Evolutionary conservation across 2,797 vertebrate species (phyloP).

Genomic region (Syngnathus rostellatus): DNA sequence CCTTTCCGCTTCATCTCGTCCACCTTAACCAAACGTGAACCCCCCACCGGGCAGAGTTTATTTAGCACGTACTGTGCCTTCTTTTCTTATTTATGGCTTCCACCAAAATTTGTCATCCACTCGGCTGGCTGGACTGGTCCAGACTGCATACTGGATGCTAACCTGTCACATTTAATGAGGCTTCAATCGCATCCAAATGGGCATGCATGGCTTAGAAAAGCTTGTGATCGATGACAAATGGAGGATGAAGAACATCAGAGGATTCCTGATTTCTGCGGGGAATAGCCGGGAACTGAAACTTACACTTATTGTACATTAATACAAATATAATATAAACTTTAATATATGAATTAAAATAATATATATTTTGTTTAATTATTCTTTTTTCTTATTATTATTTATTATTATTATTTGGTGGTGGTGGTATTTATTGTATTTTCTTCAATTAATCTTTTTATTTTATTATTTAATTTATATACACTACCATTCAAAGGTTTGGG

Average conservation of each 20-base stretch:
- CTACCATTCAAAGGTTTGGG: too few relatives aligned
- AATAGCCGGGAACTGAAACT: neutral
- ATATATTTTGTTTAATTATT: too few relatives aligned
- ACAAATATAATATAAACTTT: too few relatives aligned
- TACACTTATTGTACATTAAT: neutral
- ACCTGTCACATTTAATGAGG: constrained; percentile 61
- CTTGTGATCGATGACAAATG: constrained; percentile 32
- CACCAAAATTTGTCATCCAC: constrained; percentile 17
- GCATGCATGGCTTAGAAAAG: neutral
- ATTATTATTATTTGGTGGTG: too few relatives aligned
- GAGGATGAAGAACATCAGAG: constrained; percentile 33
- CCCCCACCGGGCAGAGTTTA: constrained; percentile 40
- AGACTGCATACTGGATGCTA: constrained; percentile 36
- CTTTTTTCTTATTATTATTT: too few relatives aligned
- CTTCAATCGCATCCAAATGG: constrained; percentile 7
- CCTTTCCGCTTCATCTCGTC: neutral
- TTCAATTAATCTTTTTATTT: too few relatives aligned
- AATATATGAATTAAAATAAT: too few relatives aligned
- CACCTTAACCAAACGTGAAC: neutral
- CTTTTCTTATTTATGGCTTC: constrained; percentile 17
- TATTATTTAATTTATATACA: too few relatives aligned
- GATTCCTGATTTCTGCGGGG: constrained; percentile 29
- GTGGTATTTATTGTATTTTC: too few relatives aligned
- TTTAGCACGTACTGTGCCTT: constrained; percentile 16
- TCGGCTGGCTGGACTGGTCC: constrained; percentile 28